Evolutionary conservation across 2,888 invertebrate genomes (phyloP).

Genomic region (Ceriagrion tenellum): DNA sequence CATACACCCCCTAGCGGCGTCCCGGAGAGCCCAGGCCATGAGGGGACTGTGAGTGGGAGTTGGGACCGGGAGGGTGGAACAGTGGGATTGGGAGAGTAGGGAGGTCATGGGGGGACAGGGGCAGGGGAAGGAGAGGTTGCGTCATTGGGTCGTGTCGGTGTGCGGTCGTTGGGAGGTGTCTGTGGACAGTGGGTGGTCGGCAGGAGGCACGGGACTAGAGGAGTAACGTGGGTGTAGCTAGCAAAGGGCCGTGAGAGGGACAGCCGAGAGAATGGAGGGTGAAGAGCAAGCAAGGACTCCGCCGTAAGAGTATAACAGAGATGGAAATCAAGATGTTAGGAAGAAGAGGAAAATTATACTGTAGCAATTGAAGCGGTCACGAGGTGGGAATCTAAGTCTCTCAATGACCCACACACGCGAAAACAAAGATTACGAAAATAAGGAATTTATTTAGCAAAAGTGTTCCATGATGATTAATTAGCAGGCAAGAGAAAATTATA

Average conservation of each 20-base stretch:
- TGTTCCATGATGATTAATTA: too few relatives aligned
- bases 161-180: background rate
- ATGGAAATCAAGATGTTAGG: background rate
- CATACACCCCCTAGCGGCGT: background rate
- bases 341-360: too few relatives aligned
- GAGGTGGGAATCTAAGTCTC: too few relatives aligned
- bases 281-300: background rate
- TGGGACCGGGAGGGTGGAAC: background rate
- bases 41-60: too few relatives aligned
- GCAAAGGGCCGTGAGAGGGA: background rate
- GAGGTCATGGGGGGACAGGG: background rate
- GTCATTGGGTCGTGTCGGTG: slow-evolving; percentile 20
- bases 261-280: background rate
- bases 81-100: background rate
- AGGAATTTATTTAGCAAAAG: too few relatives aligned
- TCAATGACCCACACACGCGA: too few relatives aligned
- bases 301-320: background rate
- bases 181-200: background rate
- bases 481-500: too few relatives aligned
- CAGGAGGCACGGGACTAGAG: background rate
- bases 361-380: background rate
- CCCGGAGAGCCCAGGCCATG: background rate
- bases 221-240: too few relatives aligned
- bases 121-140: background rate
- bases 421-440: too few relatives aligned